Percentiles rank a stretch among this genome's conserved stretches.
Evolutionary conservation across 2,888 invertebrate species (phyloP).

Genomic region (Capitulum mitella): DNA sequence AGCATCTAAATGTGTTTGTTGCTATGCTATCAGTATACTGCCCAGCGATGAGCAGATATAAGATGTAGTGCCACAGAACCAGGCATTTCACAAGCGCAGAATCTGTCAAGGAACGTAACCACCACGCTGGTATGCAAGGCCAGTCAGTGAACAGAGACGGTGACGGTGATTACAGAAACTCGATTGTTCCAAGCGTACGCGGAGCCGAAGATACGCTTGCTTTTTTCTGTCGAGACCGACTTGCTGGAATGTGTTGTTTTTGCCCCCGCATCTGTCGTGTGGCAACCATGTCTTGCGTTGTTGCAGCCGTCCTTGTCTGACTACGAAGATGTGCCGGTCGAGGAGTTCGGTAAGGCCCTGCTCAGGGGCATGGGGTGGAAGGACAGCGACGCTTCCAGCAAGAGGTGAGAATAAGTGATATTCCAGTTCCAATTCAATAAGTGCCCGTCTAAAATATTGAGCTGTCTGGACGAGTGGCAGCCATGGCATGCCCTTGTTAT

Average conservation of each 20-base stretch:
- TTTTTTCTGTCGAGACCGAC: neutral
- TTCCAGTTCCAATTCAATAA: neutral
- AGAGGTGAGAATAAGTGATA: slow-evolving; percentile 43
- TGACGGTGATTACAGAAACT: neutral
- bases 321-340: slow-evolving; percentile 62
- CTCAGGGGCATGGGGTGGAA: slow-evolving; percentile 91
- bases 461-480: neutral
- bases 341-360: slow-evolving; percentile 85
- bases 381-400: slow-evolving; percentile 56
- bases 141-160: neutral
- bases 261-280: neutral
- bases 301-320: slow-evolving; percentile 57
- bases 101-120: too few species aligned
- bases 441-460: neutral
- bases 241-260: neutral
- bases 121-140: too few species aligned
- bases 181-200: neutral
- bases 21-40: too few species aligned
- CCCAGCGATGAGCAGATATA: too few species aligned
- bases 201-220: neutral
- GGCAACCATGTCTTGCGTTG: neutral
- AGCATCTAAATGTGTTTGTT: too few species aligned
- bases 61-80: too few species aligned
- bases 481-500: neutral
- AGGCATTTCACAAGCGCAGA: too few species aligned